Conservation (phyloP, 1,140 invertebrate genomes). For the Coptotermes formosanus region DNA sequence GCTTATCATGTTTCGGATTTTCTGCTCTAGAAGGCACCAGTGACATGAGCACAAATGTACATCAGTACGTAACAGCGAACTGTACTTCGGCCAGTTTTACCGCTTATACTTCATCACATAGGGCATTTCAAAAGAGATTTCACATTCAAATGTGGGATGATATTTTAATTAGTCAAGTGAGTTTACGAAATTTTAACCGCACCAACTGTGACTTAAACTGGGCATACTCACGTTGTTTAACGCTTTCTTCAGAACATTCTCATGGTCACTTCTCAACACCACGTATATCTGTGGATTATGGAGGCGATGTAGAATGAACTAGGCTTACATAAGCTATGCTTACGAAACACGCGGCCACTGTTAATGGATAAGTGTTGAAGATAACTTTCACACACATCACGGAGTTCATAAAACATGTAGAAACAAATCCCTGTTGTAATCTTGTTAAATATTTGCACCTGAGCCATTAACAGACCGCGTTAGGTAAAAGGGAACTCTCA, state of each 20-base stretch:
- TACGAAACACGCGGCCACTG: not conserved
- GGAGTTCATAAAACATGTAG: not conserved
- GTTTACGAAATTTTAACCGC: not conserved
- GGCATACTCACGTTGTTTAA: not conserved
- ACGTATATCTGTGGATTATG: not conserved
- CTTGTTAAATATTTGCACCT: not conserved
- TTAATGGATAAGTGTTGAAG: not conserved
- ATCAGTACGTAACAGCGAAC: too few species aligned
- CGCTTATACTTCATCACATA: too few species aligned
- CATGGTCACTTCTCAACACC: not conserved
- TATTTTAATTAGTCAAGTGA: not conserved
- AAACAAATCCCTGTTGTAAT: not conserved
- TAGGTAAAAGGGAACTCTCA: not conserved
- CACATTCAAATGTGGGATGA: too few species aligned
- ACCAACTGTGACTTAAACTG: not conserved
- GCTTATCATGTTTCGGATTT: too few species aligned
- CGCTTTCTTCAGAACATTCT: not conserved
- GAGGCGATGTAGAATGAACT: not conserved
- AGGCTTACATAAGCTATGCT: not conserved
- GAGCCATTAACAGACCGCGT: not conserved
- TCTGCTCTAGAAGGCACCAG: too few species aligned
- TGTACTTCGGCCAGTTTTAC: too few species aligned
- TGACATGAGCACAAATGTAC: too few species aligned
- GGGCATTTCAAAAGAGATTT: too few species aligned
- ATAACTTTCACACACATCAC: constrained; percentile 6